These are phyloP conservation scores for Litocranius walleri DNA, from an alignment of 2,113 vertebrate genomes.

Conservation along the genomic window DNA sequence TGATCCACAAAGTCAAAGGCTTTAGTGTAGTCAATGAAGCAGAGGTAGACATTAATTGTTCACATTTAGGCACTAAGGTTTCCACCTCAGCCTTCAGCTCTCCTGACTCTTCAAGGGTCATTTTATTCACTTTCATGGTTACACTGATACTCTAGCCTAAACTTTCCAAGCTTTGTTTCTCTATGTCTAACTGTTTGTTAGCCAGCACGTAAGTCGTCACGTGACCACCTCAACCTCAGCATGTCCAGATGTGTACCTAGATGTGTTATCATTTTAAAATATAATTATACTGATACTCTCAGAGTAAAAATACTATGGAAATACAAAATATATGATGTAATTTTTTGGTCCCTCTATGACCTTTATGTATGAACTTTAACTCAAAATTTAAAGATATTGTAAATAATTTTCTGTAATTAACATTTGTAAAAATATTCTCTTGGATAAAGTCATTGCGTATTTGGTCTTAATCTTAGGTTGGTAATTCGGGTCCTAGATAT, in stretches of 20 bases:
- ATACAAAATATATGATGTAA: background rate
- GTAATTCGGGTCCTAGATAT: constrained; percentile 25
- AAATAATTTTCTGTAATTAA: constrained; percentile 39
- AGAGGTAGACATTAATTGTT: background rate
- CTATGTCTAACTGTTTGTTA: background rate
- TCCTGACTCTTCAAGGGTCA: background rate
- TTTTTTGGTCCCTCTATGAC: background rate
- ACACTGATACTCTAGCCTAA: background rate
- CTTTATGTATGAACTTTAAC: constrained; percentile 3
- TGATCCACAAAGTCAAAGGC: background rate
- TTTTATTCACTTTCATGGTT: background rate
- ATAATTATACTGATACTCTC: constrained; percentile 1
- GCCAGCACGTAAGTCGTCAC: background rate
- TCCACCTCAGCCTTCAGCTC: background rate
- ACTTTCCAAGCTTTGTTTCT: background rate
- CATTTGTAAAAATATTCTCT: background rate
- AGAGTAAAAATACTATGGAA: constrained; percentile 45
- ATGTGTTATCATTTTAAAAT: constrained; percentile 44
- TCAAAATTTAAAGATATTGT: constrained; percentile 28
- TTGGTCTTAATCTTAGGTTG: constrained; percentile 32
- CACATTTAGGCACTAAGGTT: background rate
- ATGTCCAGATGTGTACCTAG: constrained; percentile 39
- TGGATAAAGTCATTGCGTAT: constrained; percentile 32
- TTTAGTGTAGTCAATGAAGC: background rate
- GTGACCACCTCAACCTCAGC: constrained; percentile 11